A percentile compares a stretch with the other conserved stretches of the same genome.
Conservation (phyloP, 2,888 invertebrate species). For the Phyllotreta striolata region DNA sequence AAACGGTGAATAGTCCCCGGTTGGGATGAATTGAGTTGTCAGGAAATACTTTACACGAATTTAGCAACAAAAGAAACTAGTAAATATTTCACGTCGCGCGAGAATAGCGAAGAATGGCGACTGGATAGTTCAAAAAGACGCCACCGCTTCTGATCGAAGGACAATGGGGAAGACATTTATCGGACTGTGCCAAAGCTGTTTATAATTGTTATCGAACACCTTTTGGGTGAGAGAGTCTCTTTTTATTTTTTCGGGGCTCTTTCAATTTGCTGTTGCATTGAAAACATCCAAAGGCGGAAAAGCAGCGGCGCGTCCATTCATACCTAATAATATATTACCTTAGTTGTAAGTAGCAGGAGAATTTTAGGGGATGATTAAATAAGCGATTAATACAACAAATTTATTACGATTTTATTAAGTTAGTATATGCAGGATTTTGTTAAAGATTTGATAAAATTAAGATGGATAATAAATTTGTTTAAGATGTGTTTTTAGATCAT, state of each 20-base stretch:
- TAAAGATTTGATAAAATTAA: too few relatives aligned
- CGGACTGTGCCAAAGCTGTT: constrained; percentile 45
- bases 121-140: constrained; percentile 49
- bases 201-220: constrained; percentile 48
- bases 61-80: constrained; percentile 54
- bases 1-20: too few relatives aligned
- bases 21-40: constrained; percentile 17
- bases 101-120: constrained; percentile 41
- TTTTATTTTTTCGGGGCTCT: background rate
- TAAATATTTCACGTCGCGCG: constrained; percentile 56
- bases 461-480: too few relatives aligned
- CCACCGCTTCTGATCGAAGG: constrained; percentile 49
- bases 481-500: too few relatives aligned
- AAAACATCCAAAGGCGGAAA: background rate
- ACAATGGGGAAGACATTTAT: constrained; percentile 42
- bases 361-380: too few relatives aligned
- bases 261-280: background rate
- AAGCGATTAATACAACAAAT: too few relatives aligned
- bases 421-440: too few relatives aligned
- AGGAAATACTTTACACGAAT: constrained; percentile 40
- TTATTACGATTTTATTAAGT: too few relatives aligned
- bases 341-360: too few relatives aligned
- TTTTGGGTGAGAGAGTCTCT: constrained; percentile 33
- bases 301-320: background rate
- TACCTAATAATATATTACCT: too few relatives aligned